Base-by-base conservation (phyloP, 2,797 vertebrate species). In the Pogonophryne albipinna region DNA sequence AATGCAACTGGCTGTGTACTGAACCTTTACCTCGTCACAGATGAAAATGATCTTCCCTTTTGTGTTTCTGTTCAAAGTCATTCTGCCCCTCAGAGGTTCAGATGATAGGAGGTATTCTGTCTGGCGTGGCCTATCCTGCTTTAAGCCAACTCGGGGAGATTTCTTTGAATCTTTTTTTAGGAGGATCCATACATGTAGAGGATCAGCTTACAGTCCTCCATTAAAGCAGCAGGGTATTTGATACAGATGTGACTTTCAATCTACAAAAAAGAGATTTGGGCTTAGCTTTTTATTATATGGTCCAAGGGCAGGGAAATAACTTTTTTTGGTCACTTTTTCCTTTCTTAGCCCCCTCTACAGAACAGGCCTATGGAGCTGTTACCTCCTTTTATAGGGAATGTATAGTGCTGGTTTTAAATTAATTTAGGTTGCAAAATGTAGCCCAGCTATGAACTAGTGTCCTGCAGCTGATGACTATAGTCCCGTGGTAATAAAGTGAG, bases 211-310 rank as follows among this genome's bases (percentile, higher is more conserved):
- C 23, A 1, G 66, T 60, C 66, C 72, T 66, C 70, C 76, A 83
- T 86, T 86, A 90, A 89, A 91, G 73, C 73, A 66, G 68, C 46
- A 57, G 71, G 66, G 76, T 87, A 82, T 90, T 89, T 87, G 63
- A 88, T 82, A 90, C 80, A 89, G 83, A 93, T 85, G 86, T 88
- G 79, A 88, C 74, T 86, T 81, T 76, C 62, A 76, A 69, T 90
- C 73, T 85, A 75, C 3, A 63, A 70, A 65, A 65, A 19, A 9
- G 6, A 63, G 55, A 87, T 82, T 74, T 75, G 7, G 14, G 46
- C 65, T 85, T 64, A 76, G 78, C 73, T 77, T 81, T 80, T 71
- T 79, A 68, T 79, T 76, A 80, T 80, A 78, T 46, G 66, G 60
- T 57, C 60, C 57, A 76, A 76, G 60, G 81, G 73, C 51, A 73